phyloP scores from a whole-genome alignment of 1,140 invertebrate species.

The Ephestia elutella region DNA sequence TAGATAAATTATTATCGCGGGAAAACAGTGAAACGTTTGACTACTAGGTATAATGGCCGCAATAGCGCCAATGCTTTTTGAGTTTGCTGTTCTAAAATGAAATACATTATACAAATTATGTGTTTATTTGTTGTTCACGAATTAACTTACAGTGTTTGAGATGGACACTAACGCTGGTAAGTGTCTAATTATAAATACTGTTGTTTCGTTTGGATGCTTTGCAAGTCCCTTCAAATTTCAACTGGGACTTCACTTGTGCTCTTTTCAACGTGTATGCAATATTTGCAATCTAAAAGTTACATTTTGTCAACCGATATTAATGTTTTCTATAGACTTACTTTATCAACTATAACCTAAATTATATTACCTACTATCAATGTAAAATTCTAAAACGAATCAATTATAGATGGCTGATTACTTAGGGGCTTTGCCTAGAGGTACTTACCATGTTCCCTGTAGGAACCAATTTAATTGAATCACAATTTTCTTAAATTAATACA shows the following conservation, averaged over 20 bases:
- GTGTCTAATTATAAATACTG: conserved; percentile 23
- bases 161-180: conserved; percentile 70
- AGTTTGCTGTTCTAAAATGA: conserved; percentile 58
- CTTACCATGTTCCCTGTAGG: background rate
- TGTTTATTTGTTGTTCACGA: conserved; percentile 29
- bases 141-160: conserved; percentile 42
- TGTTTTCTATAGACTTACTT: background rate
- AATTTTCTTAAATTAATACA: conserved; percentile 1
- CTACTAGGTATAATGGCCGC: conserved; percentile 70
- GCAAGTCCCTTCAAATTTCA: conserved; percentile 15
- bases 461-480: background rate
- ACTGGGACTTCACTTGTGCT: conserved; percentile 23
- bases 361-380: background rate
- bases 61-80: conserved; percentile 69
- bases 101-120: conserved; percentile 37
- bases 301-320: background rate
- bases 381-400: background rate
- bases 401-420: no score
- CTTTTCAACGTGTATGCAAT: conserved; percentile 13
- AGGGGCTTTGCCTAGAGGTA: background rate
- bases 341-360: background rate
- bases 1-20: conserved; percentile 55
- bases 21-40: conserved; percentile 70
- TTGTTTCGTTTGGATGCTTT: background rate
- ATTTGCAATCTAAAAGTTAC: background rate